Evolutionary conservation across 2,888 invertebrate species (phyloP).

Genomic region (Micoletzkya japonica): DNA sequence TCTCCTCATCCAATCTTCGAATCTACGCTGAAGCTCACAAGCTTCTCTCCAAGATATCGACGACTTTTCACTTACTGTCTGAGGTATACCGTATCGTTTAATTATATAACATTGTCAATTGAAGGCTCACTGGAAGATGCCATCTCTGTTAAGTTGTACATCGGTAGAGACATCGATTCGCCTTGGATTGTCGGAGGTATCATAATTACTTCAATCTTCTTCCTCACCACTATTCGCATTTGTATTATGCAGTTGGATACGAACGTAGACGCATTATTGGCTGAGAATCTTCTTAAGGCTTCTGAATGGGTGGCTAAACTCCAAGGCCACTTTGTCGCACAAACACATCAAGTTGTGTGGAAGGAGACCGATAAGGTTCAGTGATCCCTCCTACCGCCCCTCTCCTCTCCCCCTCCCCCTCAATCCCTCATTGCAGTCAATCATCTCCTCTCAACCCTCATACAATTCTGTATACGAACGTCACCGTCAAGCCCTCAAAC

Average conservation of each 20-base stretch:
- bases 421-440: constrained; percentile 4
- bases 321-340: constrained; percentile 1
- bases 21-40: constrained; percentile 23
- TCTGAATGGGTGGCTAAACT: constrained; percentile 20
- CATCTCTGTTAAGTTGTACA: too few species aligned
- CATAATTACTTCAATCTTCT: too few species aligned
- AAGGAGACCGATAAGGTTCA: constrained; percentile 14
- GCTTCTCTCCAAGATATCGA: constrained; percentile 9
- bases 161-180: too few species aligned
- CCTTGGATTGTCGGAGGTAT: too few species aligned
- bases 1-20: constrained; percentile 21
- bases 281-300: not conserved
- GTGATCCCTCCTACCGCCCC: not conserved
- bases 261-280: too few species aligned
- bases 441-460: not conserved
- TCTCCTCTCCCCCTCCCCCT: too few species aligned
- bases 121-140: too few species aligned
- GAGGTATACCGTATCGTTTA: constrained; percentile 12
- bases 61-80: constrained; percentile 1
- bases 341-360: constrained; percentile 24
- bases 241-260: too few species aligned
- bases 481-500: constrained; percentile 10
- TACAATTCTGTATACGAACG: not conserved
- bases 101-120: too few species aligned
- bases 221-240: too few species aligned